phyloP scores from a whole-genome alignment of 2,888 invertebrate species.

The Thysanoteuthis rhombus region DNA sequence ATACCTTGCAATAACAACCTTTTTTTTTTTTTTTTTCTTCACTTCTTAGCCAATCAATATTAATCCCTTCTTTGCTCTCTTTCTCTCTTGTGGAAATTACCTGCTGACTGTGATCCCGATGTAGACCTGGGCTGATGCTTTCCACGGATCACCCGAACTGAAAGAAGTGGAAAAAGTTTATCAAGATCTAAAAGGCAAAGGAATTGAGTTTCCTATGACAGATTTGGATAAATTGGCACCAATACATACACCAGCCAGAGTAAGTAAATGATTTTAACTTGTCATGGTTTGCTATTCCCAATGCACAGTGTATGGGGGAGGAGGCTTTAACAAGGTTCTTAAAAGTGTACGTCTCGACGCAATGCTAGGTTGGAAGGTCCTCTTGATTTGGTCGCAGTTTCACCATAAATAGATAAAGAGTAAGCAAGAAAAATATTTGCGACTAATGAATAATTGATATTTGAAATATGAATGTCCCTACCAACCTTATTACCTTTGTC shows the following conservation, averaged over 20 bases:
- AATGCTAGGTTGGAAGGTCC: no score
- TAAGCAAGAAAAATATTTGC: no score
- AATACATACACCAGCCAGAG: conserved; percentile 66
- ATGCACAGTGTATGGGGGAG: no score
- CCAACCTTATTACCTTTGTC: no score
- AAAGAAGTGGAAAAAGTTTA: conserved; percentile 94
- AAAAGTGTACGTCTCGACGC: no score
- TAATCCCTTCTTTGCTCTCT: not conserved
- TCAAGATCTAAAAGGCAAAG: conserved; percentile 91
- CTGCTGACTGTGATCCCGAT: not conserved
- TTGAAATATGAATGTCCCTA: no score
- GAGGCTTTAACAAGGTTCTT: no score
- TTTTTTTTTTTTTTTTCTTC: not conserved
- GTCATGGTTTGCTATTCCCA: not conserved
- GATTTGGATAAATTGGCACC: conserved; percentile 87
- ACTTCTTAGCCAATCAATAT: not conserved
- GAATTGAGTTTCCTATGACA: conserved; percentile 96
- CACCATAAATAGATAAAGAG: no score
- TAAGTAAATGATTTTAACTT: conserved; percentile 39
- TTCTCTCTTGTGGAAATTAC: not conserved
- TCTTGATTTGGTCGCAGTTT: no score
- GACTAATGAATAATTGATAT: no score
- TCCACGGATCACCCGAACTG: conserved; percentile 88
- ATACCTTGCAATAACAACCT: not conserved
- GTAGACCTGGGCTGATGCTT: conserved; percentile 96